Conservation (phyloP, 2,113 vertebrate species). For the Tor tambroides region DNA sequence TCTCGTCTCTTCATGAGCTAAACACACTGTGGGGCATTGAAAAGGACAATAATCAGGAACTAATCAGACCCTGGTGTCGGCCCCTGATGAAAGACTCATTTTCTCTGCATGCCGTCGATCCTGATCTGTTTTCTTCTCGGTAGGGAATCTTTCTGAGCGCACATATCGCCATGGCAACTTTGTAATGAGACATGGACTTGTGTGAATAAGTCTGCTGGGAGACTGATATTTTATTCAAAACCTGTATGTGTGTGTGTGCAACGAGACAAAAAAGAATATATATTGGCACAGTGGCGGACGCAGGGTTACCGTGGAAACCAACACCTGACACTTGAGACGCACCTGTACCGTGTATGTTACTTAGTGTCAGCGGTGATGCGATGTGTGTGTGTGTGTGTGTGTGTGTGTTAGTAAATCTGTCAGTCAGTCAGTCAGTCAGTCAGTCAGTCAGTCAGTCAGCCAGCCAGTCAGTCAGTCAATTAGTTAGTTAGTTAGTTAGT, state of each 20-base stretch:
- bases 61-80: not conserved
- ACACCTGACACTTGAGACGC: not conserved
- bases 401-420: too few species aligned
- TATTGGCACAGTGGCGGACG: not conserved
- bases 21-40: not conserved
- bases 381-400: too few species aligned
- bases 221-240: not conserved
- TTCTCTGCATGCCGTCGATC: not conserved
- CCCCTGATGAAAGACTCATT: not conserved
- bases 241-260: not conserved
- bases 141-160: slow-evolving; percentile 25
- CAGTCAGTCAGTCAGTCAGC: too few species aligned
- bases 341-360: not conserved
- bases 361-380: too few species aligned
- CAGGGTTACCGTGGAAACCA: not conserved
- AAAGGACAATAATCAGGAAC: not conserved
- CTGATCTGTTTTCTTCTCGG: not conserved
- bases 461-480: too few species aligned
- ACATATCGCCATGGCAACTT: slow-evolving; percentile 49
- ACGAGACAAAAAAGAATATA: not conserved
- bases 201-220: not conserved
- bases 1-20: not conserved
- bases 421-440: too few species aligned
- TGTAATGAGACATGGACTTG: not conserved
- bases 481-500: too few species aligned